Percentiles rank a stretch among this genome's conserved stretches.
These are phyloP conservation scores for Myiagra hebetior DNA, from an alignment of 2,113 vertebrate genomes.

Conservation along the genomic window DNA sequence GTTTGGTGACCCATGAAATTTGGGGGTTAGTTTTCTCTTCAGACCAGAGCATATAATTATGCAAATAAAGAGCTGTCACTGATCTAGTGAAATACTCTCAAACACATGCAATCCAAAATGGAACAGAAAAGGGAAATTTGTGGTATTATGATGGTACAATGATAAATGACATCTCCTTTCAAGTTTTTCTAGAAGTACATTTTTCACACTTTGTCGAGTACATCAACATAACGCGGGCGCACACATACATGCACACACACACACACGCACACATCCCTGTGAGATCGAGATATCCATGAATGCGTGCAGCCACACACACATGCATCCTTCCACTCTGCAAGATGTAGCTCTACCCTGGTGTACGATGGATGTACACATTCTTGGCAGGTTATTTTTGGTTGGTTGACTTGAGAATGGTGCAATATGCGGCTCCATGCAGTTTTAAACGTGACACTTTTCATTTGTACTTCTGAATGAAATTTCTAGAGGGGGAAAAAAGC, in stretches of 20 bases:
- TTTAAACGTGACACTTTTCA: neutral
- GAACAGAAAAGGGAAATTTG: constrained; percentile 72
- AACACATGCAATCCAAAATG: constrained; percentile 78
- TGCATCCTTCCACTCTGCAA: neutral
- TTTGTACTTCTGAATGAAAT: neutral
- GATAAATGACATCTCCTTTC: constrained; percentile 60
- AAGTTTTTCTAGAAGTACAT: constrained; percentile 66
- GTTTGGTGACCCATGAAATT: constrained; percentile 99
- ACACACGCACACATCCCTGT: neutral
- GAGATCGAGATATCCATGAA: neutral
- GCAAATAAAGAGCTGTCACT: constrained; percentile 99
- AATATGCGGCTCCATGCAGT: neutral
- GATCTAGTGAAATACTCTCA: constrained; percentile 91
- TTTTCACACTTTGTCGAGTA: constrained; percentile 44
- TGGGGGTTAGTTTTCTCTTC: constrained; percentile 98
- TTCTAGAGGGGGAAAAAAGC: neutral
- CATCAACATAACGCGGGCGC: neutral
- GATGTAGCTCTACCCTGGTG: neutral
- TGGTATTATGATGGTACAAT: constrained; percentile 45
- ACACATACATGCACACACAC: too few relatives aligned
- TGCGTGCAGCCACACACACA: neutral
- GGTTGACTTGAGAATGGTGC: neutral
- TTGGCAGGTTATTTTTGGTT: constrained; percentile 9
- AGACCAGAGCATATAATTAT: constrained; percentile 99
- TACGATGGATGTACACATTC: neutral